phyloP scores from a whole-genome alignment of 2,888 invertebrate species.

The Halictus ligatus region DNA sequence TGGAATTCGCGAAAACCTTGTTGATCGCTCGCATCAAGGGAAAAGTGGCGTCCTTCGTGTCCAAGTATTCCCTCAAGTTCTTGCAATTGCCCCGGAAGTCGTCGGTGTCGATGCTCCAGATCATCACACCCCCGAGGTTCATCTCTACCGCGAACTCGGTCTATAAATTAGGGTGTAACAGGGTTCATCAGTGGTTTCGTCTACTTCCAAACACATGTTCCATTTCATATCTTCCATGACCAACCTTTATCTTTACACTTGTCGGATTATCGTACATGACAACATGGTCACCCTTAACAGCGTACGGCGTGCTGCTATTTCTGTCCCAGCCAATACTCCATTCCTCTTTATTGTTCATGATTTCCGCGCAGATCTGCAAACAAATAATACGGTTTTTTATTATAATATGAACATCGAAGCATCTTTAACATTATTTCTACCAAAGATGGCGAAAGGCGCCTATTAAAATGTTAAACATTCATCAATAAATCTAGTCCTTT shows the following conservation, averaged over 20 bases:
- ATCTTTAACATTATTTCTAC: too few relatives aligned
- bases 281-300: conserved; percentile 87
- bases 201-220: background rate
- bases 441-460: too few relatives aligned
- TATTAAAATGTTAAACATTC: too few relatives aligned
- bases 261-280: conserved; percentile 91
- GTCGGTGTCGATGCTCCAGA: conserved; percentile 96
- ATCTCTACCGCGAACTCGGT: conserved; percentile 70
- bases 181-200: background rate
- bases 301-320: conserved; percentile 87
- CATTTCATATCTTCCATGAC: background rate
- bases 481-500: too few relatives aligned
- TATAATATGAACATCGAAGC: too few relatives aligned
- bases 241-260: conserved; percentile 91
- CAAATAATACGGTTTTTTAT: background rate
- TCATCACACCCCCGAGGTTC: conserved; percentile 91
- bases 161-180: conserved; percentile 53
- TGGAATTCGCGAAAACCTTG: conserved; percentile 86
- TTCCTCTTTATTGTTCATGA: conserved; percentile 65
- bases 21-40: conserved; percentile 91
- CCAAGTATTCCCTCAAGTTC: conserved; percentile 66
- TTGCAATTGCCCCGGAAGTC: conserved; percentile 91
- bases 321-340: conserved; percentile 91
- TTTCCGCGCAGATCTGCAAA: conserved; percentile 77
- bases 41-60: conserved; percentile 85